Percentiles rank a stretch among this genome's conserved stretches.
These are phyloP conservation scores for Sarcophaga variegata DNA, from an alignment of 2,888 invertebrate species.

Conservation along the genomic window DNA sequence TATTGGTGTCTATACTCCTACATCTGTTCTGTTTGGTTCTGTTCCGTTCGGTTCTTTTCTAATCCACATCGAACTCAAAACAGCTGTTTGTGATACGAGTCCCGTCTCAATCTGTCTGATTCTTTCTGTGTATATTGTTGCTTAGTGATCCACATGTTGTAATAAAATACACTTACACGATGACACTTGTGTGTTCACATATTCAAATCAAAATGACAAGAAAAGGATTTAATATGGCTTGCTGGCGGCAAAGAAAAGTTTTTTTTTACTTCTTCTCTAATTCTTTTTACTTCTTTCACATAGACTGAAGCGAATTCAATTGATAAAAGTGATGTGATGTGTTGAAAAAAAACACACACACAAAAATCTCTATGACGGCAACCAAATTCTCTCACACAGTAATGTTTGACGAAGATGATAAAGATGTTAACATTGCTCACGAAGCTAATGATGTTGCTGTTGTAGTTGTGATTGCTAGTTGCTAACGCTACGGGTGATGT, in stretches of 20 bases:
- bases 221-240: constrained; percentile 52
- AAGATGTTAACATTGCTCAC: background rate
- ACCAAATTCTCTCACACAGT: background rate
- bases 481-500: constrained; percentile 18
- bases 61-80: constrained; percentile 26
- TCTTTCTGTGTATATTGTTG: background rate
- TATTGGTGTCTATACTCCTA: constrained; percentile 24
- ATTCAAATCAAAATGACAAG: constrained; percentile 34
- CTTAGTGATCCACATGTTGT: constrained; percentile 47
- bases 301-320: too few species aligned
- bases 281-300: too few species aligned
- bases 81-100: background rate
- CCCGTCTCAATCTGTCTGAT: background rate
- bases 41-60: background rate
- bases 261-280: too few species aligned
- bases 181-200: background rate
- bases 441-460: constrained; percentile 10
- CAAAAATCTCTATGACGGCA: constrained; percentile 36
- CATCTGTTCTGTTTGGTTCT: background rate
- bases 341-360: too few species aligned
- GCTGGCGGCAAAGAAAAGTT: constrained; percentile 31
- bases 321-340: too few species aligned
- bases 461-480: too few species aligned
- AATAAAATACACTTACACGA: background rate
- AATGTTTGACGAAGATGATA: background rate